These are phyloP conservation scores for Drosophila lutescens DNA, from an alignment of 2,888 invertebrate genomes.

Conservation along the genomic window DNA sequence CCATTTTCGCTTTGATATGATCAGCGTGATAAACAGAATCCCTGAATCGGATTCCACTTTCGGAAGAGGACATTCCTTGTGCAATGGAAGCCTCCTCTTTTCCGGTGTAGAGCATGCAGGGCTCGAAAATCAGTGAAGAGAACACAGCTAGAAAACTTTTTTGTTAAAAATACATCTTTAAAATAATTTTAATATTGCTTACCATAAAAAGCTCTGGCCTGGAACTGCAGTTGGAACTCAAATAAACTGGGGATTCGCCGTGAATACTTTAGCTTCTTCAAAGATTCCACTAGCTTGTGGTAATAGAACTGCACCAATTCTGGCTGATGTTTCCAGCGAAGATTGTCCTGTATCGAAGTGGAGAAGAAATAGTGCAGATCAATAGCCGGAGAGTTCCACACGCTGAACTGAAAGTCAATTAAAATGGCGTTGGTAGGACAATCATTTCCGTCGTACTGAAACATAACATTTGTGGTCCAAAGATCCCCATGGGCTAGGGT, in stretches of 20 bases:
- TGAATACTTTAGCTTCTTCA: constrained; percentile 53
- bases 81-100: constrained; percentile 76
- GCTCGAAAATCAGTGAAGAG: constrained; percentile 73
- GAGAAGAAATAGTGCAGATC: constrained; percentile 80
- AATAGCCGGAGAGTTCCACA: constrained; percentile 76
- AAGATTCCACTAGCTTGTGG: constrained; percentile 52
- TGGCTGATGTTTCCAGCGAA: constrained; percentile 61
- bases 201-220: constrained; percentile 58
- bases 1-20: constrained; percentile 66
- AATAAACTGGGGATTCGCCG: constrained; percentile 69
- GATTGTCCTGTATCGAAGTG: constrained; percentile 72
- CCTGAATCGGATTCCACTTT: constrained; percentile 70
- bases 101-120: constrained; percentile 76
- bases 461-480: constrained; percentile 81
- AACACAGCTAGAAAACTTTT: constrained; percentile 66
- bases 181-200: background rate
- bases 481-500: constrained; percentile 77
- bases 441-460: constrained; percentile 53
- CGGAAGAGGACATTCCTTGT: constrained; percentile 65
- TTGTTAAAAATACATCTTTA: background rate
- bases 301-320: constrained; percentile 78
- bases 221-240: constrained; percentile 61
- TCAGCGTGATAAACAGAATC: constrained; percentile 69
- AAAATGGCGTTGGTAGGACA: constrained; percentile 64
- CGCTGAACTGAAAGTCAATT: constrained; percentile 79